phyloP scores from a whole-genome alignment of 1,140 invertebrate genomes.

The Zaprionus ornatus region DNA sequence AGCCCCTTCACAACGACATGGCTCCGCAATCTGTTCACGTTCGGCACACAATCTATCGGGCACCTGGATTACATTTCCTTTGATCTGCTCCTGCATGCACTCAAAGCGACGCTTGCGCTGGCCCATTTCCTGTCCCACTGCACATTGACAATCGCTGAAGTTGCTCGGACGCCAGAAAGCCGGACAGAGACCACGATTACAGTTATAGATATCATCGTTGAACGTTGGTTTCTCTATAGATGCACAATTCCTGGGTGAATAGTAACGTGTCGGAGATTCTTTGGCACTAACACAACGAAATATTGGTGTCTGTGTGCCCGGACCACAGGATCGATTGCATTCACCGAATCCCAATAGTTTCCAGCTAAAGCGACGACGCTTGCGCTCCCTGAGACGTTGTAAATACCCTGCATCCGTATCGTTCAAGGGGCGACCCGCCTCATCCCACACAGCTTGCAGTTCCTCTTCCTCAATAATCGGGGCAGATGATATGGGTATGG shows the following conservation, averaged over 20 bases:
- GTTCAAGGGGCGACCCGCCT: constrained; percentile 39
- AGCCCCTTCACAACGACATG: constrained; percentile 44
- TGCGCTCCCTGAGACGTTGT: constrained; percentile 81
- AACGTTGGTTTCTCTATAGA: constrained; percentile 85
- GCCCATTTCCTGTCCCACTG: constrained; percentile 85
- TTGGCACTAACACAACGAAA: constrained; percentile 86
- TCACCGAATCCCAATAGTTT: constrained; percentile 90
- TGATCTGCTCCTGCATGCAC: constrained; percentile 85
- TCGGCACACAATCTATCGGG: constrained; percentile 81
- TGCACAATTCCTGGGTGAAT: constrained; percentile 88
- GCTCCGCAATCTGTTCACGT: constrained; percentile 63
- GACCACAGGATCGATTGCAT: constrained; percentile 91
- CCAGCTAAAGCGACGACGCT: constrained; percentile 89
- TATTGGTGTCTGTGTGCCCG: constrained; percentile 88
- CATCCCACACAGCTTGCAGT: constrained; percentile 61
- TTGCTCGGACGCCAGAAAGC: constrained; percentile 82
- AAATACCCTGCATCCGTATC: constrained; percentile 19
- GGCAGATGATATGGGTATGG: constrained; percentile 85
- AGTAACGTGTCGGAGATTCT: constrained; percentile 86
- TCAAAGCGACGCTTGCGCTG: constrained; percentile 85
- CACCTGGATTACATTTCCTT: constrained; percentile 84
- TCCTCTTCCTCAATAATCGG: constrained; percentile 55
- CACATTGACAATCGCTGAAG: constrained; percentile 85
- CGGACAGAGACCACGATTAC: constrained; percentile 89
- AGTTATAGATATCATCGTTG: constrained; percentile 85